phyloP scores from a whole-genome alignment of 2,113 vertebrate genomes.

The Crotophaga sulcirostris region DNA sequence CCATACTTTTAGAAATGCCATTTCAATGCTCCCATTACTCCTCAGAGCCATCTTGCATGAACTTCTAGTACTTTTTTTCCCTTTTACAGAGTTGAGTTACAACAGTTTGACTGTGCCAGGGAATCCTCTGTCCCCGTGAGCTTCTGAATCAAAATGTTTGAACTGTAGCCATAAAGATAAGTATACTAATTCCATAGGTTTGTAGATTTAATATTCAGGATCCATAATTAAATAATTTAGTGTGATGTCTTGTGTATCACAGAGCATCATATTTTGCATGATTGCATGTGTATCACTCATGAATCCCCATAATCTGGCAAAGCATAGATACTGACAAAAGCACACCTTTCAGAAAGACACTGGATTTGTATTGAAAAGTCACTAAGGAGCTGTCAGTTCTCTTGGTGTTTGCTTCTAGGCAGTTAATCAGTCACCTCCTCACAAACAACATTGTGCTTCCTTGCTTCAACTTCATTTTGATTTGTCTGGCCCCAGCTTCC shows the following conservation, averaged over 20 bases:
- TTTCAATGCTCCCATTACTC: neutral
- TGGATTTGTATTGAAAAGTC: neutral
- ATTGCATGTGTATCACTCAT: neutral
- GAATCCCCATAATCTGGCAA: neutral
- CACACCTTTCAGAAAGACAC: neutral
- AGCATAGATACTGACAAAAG: neutral
- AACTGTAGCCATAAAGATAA: neutral
- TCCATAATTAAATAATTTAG: neutral
- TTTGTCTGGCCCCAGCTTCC: neutral
- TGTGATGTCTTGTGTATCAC: neutral
- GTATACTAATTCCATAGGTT: neutral
- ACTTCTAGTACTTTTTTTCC: neutral
- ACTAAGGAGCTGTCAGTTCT: neutral
- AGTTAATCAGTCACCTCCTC: neutral
- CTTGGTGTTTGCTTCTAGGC: neutral
- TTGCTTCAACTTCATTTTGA: neutral
- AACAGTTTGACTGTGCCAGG: neutral
- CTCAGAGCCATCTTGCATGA: neutral
- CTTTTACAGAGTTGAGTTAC: neutral
- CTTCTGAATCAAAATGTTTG: neutral
- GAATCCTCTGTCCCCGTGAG: neutral
- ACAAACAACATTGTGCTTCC: neutral
- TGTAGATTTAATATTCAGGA: neutral
- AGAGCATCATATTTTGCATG: neutral
- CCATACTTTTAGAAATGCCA: neutral